Conservation (phyloP, 2,888 invertebrate genomes). For the Hydrotaea diabolus region DNA sequence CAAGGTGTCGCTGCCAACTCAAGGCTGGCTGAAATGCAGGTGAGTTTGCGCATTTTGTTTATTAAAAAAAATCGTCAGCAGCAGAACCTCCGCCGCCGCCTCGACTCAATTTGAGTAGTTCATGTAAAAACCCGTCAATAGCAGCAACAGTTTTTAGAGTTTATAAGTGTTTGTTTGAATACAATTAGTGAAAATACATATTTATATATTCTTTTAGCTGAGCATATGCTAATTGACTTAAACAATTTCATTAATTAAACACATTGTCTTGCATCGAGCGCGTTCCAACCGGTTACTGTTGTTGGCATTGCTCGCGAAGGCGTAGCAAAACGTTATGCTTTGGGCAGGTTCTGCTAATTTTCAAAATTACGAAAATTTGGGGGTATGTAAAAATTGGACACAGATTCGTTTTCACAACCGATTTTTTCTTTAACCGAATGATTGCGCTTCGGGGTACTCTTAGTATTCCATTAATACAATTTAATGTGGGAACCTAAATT, state of each 20-base stretch:
- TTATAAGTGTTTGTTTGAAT: conserved; percentile 11
- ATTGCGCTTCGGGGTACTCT: too few species aligned
- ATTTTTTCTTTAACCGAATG: too few species aligned
- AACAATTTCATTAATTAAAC: conserved; percentile 39
- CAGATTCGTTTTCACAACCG: too few species aligned
- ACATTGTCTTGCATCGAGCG: background rate
- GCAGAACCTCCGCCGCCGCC: too few species aligned
- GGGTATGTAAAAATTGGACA: too few species aligned
- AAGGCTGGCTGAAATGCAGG: conserved; percentile 81
- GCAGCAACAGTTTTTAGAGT: background rate
- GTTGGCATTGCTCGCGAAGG: background rate
- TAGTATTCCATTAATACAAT: too few species aligned
- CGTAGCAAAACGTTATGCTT: background rate
- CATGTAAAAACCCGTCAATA: background rate
- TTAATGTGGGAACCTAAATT: too few species aligned
- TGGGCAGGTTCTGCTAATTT: too few species aligned
- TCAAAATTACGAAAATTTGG: too few species aligned
- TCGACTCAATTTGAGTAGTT: background rate
- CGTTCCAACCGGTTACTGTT: conserved; percentile 1
- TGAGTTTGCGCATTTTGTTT: conserved; percentile 72
- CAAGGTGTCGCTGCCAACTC: conserved; percentile 78
- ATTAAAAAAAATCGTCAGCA: too few species aligned
- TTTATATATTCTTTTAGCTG: background rate
- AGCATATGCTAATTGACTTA: conserved; percentile 27
- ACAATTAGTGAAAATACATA: conserved; percentile 10